Base-by-base conservation (phyloP, 1,140 invertebrate genomes). In the Bradynema listronoti region DNA sequence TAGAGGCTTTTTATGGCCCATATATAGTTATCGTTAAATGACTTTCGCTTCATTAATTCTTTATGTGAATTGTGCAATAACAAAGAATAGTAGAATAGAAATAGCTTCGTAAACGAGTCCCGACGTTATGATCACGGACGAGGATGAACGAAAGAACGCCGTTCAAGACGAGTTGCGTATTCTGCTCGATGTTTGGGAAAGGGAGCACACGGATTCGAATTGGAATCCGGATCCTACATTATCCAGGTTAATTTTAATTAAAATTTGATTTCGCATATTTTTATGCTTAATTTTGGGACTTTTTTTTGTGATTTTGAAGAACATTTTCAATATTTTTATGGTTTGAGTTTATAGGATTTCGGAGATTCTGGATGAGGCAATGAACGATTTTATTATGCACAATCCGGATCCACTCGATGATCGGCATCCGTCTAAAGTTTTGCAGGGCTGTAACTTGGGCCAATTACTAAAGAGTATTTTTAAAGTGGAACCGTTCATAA, bases 341-440 rank as follows among this genome's bases (percentile, higher is more conserved):
- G 14, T 16, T 1, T 49, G 41, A 4, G 3, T 56, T 58, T 68
- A 62, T 30, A 66, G 64, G 30, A 65, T 67, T 29, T 39, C 50
- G 6, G 65, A 67, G 41, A 39, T 66, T 19, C 45, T 67, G 6
- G 65, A 67, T 30, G 64, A 57, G 34, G 65, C 65, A n/a, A 65
- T 29, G 2, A 55, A 67, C 33, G 65, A 69, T n/a, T 67, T 47
- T 39, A 25, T 56, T 9, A 30, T 36, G 39, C 54, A 71, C 63
- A 67, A 67, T 56, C 68, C 68, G n/a, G 65, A 67, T 50, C 65
- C 65, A 7, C 60, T 61, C 57, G 60, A 67, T 30, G 33, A 65
- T 11, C 36, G 61, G 25, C 68, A 67, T 22, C 65, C 65, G 9
- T 30, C 51, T n/a, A 63, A 71, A 25, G 29, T 62, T 14, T 43